Conservation (phyloP, 2,888 invertebrate species). For the Sphaerophoria taeniata region DNA sequence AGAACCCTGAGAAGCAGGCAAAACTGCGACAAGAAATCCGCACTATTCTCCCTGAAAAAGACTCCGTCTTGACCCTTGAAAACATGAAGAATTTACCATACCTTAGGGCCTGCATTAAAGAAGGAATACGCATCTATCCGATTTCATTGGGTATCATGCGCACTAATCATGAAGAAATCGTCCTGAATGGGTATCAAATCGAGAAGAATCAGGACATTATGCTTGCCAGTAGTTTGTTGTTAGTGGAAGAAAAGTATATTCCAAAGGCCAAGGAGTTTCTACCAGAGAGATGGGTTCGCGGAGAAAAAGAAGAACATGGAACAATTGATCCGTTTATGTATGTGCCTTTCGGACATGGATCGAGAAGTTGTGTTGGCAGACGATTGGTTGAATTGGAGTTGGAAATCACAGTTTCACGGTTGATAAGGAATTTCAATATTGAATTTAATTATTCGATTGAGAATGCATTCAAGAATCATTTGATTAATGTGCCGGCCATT, state of each 20-base stretch:
- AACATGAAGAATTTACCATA: constrained; percentile 84
- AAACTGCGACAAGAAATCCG: constrained; percentile 85
- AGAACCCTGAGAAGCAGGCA: constrained; percentile 86
- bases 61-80: constrained; percentile 80
- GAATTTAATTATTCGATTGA: constrained; percentile 76
- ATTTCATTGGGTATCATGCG: constrained; percentile 85
- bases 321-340: constrained; percentile 78
- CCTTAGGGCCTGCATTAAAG: constrained; percentile 88
- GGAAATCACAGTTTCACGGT: constrained; percentile 80
- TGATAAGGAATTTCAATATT: constrained; percentile 78
- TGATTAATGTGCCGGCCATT: constrained; percentile 78
- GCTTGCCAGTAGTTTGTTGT: constrained; percentile 86
- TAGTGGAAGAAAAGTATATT: constrained; percentile 86
- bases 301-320: background rate
- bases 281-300: constrained; percentile 89
- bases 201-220: constrained; percentile 84
- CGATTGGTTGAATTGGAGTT: constrained; percentile 89
- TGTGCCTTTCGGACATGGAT: constrained; percentile 88
- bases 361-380: constrained; percentile 87
- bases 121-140: constrained; percentile 86
- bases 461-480: constrained; percentile 73
- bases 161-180: constrained; percentile 84
- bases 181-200: constrained; percentile 85
- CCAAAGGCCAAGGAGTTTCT: constrained; percentile 85
- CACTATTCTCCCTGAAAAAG: constrained; percentile 80